Base-by-base conservation (phyloP, 2,888 invertebrate genomes). In the Eumerus sabulonum region DNA sequence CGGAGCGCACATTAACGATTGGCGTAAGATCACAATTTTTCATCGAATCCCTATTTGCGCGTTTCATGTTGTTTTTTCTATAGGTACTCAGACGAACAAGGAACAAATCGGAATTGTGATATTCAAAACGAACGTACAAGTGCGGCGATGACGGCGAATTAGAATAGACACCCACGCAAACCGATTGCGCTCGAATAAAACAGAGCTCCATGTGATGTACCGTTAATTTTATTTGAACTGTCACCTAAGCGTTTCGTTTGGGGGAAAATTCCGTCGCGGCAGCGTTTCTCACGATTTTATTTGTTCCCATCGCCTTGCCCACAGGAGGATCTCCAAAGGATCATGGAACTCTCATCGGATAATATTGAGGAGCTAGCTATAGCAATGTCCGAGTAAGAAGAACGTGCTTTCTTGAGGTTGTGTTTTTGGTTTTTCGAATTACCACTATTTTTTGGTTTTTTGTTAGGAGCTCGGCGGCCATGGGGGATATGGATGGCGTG, bases 281-380 rank as follows among this genome's bases (percentile, higher is more conserved):
- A 16, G 12, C 13, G 13, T 35, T 7, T 27, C 7, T 19, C 40
- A 17, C 13, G 13, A 1, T 19, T 7, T 40, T 13, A 13, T 54
- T 3, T 13, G n/a, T n/a, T n/a, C n/a, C n/a, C n/a, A n/a, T n/a
- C n/a, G n/a, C n/a, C n/a, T n/a, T n/a, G 38, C 9, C 14, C 11
- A 9, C 9, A 16, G 4, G 16, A 16, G 13, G 14, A 36, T 17
- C 36, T 27, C 27, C 7, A 2, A 27, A 27, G 27, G 27, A 27
- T 27, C 27, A 77, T 77, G 77, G 77, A 77, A 63, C 19, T 73
- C 9, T 73, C 67, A 0, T 16, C 63, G 0, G 73, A 73, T 13
- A 73, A 73, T 35, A 68, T 77, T 2, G 77, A 77, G 17, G 77
- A 77, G 9, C 12, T 77, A 38, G 77, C 63, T 0, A 68, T n/a